phyloP scores from a whole-genome alignment of 2,113 vertebrate genomes.

The Dasyurus viverrinus region DNA sequence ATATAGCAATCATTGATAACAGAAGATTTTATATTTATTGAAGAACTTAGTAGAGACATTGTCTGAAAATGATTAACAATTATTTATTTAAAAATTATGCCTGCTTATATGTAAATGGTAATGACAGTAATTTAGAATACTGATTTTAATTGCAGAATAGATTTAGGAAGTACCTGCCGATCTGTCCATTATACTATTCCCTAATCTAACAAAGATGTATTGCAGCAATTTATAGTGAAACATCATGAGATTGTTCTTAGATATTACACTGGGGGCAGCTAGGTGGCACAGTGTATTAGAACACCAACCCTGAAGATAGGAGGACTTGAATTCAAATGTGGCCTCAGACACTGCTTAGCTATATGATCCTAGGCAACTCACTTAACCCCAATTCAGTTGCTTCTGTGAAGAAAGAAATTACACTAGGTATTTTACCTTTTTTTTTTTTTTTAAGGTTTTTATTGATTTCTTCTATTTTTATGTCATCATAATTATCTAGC shows the following conservation, averaged over 20 bases:
- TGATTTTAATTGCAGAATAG: not conserved
- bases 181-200: not conserved
- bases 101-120: not conserved
- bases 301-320: too few relatives aligned
- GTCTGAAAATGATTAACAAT: not conserved
- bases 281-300: too few relatives aligned
- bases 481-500: not conserved
- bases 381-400: too few relatives aligned
- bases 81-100: not conserved
- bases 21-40: not conserved
- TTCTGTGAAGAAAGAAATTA: too few relatives aligned
- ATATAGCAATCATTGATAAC: not conserved
- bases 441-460: not conserved
- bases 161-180: not conserved
- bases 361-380: too few relatives aligned
- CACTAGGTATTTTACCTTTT: too few relatives aligned
- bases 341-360: too few relatives aligned
- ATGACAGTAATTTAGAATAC: not conserved
- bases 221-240: not conserved
- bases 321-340: too few relatives aligned
- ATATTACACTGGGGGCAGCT: not conserved
- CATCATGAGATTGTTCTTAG: not conserved
- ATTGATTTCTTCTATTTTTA: not conserved
- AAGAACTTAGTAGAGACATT: not conserved
- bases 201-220: not conserved